Conservation (phyloP, 2,888 invertebrate species). For the Watsonalla cultraria region DNA sequence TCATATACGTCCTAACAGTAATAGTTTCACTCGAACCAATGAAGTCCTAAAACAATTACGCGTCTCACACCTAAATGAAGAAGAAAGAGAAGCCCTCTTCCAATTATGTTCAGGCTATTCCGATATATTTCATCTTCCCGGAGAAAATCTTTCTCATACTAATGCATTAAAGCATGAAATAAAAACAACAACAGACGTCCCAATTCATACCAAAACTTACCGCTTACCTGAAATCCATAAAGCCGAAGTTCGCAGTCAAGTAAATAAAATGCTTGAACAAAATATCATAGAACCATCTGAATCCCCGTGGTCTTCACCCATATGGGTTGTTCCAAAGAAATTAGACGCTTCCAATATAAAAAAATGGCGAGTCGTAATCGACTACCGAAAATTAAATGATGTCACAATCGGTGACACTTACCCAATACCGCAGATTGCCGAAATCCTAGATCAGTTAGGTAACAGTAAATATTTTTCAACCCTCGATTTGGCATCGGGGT, state of each 20-base stretch:
- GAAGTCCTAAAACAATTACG: slow-evolving; percentile 12
- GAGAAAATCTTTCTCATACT: slow-evolving; percentile 5
- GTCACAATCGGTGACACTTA: no score
- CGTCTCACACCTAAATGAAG: slow-evolving; percentile 13
- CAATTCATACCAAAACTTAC: slow-evolving; percentile 18
- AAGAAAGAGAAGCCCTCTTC: slow-evolving; percentile 9
- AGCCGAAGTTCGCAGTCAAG: no score
- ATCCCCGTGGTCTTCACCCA: no score
- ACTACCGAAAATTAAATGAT: no score
- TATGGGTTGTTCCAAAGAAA: no score
- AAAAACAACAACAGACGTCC: slow-evolving; percentile 5
- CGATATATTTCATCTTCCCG: slow-evolving; percentile 10
- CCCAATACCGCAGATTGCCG: slow-evolving; percentile 8
- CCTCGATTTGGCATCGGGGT: not conserved
- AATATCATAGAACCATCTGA: no score
- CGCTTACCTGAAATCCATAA: slow-evolving; percentile 18
- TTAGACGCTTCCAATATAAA: no score
- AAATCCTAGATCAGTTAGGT: slow-evolving; percentile 1
- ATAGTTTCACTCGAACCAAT: not conserved
- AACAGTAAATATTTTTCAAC: not conserved
- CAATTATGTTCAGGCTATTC: slow-evolving; percentile 14
- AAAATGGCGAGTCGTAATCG: no score
- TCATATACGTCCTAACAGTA: not conserved
- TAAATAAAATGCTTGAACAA: no score
- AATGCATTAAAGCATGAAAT: slow-evolving; percentile 13